These are phyloP conservation scores for Drosophila pallidifrons DNA, from an alignment of 1,140 invertebrate species.

Conservation along the genomic window DNA sequence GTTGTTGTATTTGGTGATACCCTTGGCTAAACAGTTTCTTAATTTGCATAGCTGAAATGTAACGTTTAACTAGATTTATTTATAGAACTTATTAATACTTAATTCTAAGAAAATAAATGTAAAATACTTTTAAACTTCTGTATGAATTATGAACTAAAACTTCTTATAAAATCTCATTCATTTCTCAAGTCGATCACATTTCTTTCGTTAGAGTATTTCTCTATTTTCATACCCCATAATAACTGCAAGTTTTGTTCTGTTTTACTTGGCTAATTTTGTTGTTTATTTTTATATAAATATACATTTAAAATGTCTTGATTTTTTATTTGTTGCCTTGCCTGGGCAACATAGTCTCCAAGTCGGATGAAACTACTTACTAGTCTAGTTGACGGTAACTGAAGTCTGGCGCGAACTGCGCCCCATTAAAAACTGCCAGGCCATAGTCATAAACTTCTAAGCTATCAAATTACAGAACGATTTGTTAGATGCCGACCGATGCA, in stretches of 20 bases:
- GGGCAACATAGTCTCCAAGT: constrained; percentile 43
- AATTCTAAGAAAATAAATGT: too few species aligned
- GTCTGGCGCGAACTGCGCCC: constrained; percentile 51
- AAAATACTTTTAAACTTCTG: too few species aligned
- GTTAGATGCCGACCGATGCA: constrained; percentile 79
- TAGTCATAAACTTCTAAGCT: constrained; percentile 82
- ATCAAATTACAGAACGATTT: constrained; percentile 84
- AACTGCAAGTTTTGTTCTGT: not conserved
- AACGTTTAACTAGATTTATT: not conserved
- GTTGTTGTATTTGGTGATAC: constrained; percentile 35
- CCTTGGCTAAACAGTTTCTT: constrained; percentile 12
- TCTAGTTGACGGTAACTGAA: constrained; percentile 8
- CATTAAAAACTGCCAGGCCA: constrained; percentile 79
- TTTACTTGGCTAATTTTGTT: constrained; percentile 22
- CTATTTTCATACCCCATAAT: not conserved
- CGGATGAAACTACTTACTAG: constrained; percentile 8
- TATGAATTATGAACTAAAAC: too few species aligned
- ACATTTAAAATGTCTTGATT: constrained; percentile 14
- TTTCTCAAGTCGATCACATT: too few species aligned
- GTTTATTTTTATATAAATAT: constrained; percentile 35
- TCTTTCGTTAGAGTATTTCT: not conserved
- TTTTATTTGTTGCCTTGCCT: constrained; percentile 16
- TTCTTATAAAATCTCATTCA: too few species aligned
- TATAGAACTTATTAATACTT: too few species aligned
- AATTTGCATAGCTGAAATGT: not conserved